These are phyloP conservation scores for Plectropomus leopardus DNA, from an alignment of 2,113 vertebrate genomes.

Conservation along the genomic window DNA sequence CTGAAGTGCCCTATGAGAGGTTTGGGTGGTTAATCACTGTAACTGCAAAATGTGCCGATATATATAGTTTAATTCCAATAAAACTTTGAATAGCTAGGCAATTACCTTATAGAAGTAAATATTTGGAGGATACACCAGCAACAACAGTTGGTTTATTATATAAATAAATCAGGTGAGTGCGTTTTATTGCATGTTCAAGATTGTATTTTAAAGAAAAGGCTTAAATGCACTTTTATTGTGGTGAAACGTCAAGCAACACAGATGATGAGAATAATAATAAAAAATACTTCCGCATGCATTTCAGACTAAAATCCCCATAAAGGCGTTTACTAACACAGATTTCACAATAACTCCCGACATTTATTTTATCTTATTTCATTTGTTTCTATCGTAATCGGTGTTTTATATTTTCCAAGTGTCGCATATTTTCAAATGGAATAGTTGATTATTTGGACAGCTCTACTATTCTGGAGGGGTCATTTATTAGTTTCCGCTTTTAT, in stretches of 20 bases:
- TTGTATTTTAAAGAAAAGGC: neutral
- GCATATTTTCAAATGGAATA: neutral
- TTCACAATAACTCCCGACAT: neutral
- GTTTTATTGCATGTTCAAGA: neutral
- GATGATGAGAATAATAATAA: too few species aligned
- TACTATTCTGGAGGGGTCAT: slow-evolving; percentile 36
- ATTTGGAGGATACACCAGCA: neutral
- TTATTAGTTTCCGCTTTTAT: neutral
- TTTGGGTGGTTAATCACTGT: too few species aligned
- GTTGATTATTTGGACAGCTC: too few species aligned
- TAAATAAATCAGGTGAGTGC: neutral
- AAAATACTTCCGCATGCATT: neutral
- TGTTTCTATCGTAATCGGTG: neutral
- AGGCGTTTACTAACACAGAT: neutral
- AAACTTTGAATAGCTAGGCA: neutral
- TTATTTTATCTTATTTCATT: neutral
- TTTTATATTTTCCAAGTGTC: neutral
- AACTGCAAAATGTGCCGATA: too few species aligned
- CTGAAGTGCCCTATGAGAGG: too few species aligned
- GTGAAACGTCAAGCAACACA: neutral
- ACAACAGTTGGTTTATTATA: neutral
- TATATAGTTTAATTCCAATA: neutral
- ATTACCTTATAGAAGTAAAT: neutral
- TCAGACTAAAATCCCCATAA: neutral
- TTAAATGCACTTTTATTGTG: neutral